phyloP scores from a whole-genome alignment of 2,888 invertebrate species.

The Malacosoma neustria region DNA sequence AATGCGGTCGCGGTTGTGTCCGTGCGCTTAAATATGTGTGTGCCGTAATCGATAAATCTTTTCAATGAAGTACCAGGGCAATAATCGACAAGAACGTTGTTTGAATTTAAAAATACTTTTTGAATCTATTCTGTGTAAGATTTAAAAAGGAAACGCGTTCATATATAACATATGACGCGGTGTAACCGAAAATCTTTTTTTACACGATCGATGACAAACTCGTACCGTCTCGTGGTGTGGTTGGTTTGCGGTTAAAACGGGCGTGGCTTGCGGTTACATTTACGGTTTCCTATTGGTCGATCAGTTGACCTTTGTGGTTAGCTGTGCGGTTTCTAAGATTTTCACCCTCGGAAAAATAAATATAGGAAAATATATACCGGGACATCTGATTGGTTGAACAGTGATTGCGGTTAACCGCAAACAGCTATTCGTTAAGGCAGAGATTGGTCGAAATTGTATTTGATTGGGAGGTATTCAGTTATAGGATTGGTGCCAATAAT shows the following conservation, averaged over 20 bases:
- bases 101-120: not conserved
- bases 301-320: conserved; percentile 74
- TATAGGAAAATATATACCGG: conserved; percentile 59
- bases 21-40: conserved; percentile 62
- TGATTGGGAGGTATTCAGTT: conserved; percentile 27
- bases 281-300: conserved; percentile 75
- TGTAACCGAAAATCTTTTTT: conserved; percentile 41
- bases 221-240: conserved; percentile 70
- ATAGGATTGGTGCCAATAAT: not conserved
- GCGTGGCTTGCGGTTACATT: conserved; percentile 78
- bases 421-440: conserved; percentile 68
- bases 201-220: conserved; percentile 61
- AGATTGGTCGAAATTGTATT: conserved; percentile 56
- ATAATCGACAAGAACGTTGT: conserved; percentile 8
- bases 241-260: conserved; percentile 78
- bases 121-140: not conserved
- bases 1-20: conserved; percentile 68
- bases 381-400: conserved; percentile 53
- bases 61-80: conserved; percentile 32
- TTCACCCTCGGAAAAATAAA: conserved; percentile 70
- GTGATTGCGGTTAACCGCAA: conserved; percentile 70
- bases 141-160: not conserved
- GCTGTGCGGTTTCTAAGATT: conserved; percentile 77
- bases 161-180: conserved; percentile 10
- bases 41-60: conserved; percentile 69